Percentiles rank a stretch among this genome's conserved stretches.
Conservation (phyloP, 2,113 vertebrate species). For the Halichoeres trimaculatus region DNA sequence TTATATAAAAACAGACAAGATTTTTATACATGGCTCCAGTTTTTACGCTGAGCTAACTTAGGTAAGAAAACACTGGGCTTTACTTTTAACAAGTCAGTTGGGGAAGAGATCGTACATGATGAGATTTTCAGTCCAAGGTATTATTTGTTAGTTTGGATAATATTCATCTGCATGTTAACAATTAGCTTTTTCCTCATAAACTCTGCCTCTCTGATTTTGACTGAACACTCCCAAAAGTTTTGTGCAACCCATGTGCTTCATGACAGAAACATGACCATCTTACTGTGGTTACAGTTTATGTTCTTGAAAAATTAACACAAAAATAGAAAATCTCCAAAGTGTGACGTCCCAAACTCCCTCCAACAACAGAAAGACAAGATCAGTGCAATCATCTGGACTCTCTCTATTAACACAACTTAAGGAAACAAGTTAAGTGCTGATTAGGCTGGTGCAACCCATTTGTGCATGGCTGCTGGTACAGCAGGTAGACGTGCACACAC, state of each 20-base stretch:
- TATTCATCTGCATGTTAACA: too few species aligned
- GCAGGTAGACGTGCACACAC: slow-evolving; percentile 42
- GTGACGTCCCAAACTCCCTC: not conserved
- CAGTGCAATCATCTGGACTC: slow-evolving; percentile 71
- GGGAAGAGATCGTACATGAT: not conserved
- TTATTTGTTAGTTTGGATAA: too few species aligned
- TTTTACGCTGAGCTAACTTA: not conserved
- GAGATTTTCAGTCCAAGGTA: not conserved
- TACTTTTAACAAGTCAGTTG: not conserved
- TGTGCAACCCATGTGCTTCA: slow-evolving; percentile 13
- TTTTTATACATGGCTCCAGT: too few species aligned
- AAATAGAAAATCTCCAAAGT: slow-evolving; percentile 3
- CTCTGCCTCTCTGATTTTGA: not conserved
- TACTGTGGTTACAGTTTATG: not conserved
- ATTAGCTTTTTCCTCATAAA: not conserved
- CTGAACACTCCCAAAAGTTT: not conserved
- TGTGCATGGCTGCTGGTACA: slow-evolving; percentile 41
- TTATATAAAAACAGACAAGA: not conserved
- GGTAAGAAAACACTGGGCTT: not conserved
- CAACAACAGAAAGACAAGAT: slow-evolving; percentile 18
- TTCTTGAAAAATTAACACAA: slow-evolving; percentile 29
- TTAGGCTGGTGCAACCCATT: slow-evolving; percentile 57
- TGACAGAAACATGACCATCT: slow-evolving; percentile 3
- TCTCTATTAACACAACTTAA: slow-evolving; percentile 11
- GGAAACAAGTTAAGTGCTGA: slow-evolving; percentile 56